A percentile compares a stretch with the other conserved stretches of the same genome.
These are phyloP conservation scores for Pedicia rivosa DNA, from an alignment of 2,888 invertebrate species.

Conservation along the genomic window DNA sequence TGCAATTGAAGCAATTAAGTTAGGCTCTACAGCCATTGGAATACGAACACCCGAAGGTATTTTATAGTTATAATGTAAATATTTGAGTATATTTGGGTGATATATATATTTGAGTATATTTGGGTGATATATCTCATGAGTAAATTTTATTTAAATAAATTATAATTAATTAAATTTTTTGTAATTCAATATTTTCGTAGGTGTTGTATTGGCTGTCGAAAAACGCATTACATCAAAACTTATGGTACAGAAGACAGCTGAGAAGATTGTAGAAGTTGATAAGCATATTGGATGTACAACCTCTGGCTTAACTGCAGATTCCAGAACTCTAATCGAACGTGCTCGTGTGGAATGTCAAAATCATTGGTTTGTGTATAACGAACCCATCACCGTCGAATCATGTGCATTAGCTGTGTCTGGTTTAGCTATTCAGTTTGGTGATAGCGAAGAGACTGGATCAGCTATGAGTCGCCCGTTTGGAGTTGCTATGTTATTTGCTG, in stretches of 20 bases:
- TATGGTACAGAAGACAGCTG: slow-evolving; percentile 94
- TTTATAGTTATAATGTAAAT: slow-evolving; percentile 1
- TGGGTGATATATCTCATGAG: too few species aligned
- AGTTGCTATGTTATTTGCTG: slow-evolving; percentile 95
- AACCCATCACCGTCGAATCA: slow-evolving; percentile 91
- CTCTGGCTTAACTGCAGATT: slow-evolving; percentile 96
- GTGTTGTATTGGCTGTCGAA: slow-evolving; percentile 93
- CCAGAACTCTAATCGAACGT: slow-evolving; percentile 81
- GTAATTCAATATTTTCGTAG: slow-evolving; percentile 13
- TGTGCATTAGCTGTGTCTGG: slow-evolving; percentile 98
- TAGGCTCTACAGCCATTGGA: slow-evolving; percentile 97
- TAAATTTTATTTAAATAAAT: neutral
- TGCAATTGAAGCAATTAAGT: slow-evolving; percentile 98
- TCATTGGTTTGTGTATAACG: slow-evolving; percentile 97
- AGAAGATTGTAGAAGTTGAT: slow-evolving; percentile 98
- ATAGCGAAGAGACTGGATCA: slow-evolving; percentile 89
- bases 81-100: neutral
- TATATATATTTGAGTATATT: too few species aligned
- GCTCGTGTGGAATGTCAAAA: slow-evolving; percentile 95
- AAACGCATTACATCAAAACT: slow-evolving; percentile 93
- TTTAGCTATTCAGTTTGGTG: slow-evolving; percentile 97
- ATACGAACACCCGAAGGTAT: slow-evolving; percentile 84
- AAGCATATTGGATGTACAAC: slow-evolving; percentile 95
- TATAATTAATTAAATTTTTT: neutral
- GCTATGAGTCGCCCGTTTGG: slow-evolving; percentile 97